These are phyloP conservation scores for Ladona fulva DNA, from an alignment of 1,140 invertebrate genomes.

Conservation along the genomic window DNA sequence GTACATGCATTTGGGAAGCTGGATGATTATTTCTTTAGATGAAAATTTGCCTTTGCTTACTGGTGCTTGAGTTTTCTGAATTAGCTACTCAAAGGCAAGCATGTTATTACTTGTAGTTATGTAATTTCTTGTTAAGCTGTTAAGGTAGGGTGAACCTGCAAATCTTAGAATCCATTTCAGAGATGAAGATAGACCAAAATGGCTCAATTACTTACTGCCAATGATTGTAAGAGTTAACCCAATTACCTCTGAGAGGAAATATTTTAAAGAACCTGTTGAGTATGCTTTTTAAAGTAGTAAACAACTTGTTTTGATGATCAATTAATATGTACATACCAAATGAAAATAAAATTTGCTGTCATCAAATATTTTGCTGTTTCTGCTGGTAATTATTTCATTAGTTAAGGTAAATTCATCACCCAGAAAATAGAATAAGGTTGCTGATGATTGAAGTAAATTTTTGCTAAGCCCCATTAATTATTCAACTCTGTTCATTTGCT, in stretches of 20 bases:
- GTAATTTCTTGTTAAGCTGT: neutral
- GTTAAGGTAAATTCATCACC: too few species aligned
- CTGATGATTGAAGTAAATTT: too few species aligned
- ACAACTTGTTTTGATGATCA: slow-evolving; percentile 9
- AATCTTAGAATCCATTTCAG: neutral
- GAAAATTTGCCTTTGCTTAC: neutral
- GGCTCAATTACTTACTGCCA: slow-evolving; percentile 1
- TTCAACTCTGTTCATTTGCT: too few species aligned
- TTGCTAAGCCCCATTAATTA: too few species aligned
- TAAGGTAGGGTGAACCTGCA: neutral
- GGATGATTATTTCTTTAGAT: neutral
- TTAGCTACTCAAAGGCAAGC: too few species aligned
- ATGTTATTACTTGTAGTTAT: neutral
- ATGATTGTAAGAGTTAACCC: slow-evolving; percentile 1
- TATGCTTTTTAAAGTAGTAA: neutral
- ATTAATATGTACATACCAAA: neutral
- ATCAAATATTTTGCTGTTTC: neutral
- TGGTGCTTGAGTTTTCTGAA: neutral
- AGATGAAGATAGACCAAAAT: slow-evolving; percentile 4
- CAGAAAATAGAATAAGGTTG: too few species aligned
- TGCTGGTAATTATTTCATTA: too few species aligned
- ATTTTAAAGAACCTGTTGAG: slow-evolving; percentile 10
- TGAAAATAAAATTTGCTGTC: slow-evolving; percentile 2
- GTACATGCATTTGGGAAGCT: neutral
- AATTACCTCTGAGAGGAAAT: slow-evolving; percentile 1